These are phyloP conservation scores for Odontomyia ornata DNA, from an alignment of 2,888 invertebrate species.

Conservation along the genomic window DNA sequence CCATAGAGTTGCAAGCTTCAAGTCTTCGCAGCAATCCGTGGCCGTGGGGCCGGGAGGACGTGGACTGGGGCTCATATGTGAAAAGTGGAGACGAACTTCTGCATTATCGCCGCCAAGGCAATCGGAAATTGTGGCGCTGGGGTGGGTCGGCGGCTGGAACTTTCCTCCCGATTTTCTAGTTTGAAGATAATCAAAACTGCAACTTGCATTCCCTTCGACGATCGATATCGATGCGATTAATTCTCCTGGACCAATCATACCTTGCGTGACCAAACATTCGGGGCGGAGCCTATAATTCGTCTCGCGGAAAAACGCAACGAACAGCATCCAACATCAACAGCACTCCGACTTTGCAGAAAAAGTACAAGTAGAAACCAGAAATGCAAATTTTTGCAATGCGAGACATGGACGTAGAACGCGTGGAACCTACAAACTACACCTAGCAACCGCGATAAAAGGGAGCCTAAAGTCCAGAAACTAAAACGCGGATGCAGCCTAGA, in stretches of 20 bases:
- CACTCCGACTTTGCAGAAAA: constrained; percentile 47
- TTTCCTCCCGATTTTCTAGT: constrained; percentile 35
- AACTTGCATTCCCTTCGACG: constrained; percentile 51
- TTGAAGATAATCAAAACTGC: constrained; percentile 50
- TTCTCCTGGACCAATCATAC: constrained; percentile 54
- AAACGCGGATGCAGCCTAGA: constrained; percentile 13
- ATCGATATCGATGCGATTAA: constrained; percentile 52
- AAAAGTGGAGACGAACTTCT: constrained; percentile 30
- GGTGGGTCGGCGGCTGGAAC: background rate
- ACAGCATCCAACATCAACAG: constrained; percentile 28
- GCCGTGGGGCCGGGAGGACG: background rate
- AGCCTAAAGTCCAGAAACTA: constrained; percentile 18
- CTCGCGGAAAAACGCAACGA: constrained; percentile 50
- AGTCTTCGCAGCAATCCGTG: constrained; percentile 20
- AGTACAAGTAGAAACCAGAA: constrained; percentile 49
- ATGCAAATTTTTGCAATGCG: constrained; percentile 51
- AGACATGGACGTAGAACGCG: constrained; percentile 40
- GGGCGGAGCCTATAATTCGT: constrained; percentile 52
- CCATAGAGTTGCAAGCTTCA: constrained; percentile 30
- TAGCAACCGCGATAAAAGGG: constrained; percentile 26
- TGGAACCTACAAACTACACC: constrained; percentile 39
- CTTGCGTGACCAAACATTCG: constrained; percentile 54
- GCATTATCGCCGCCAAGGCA: constrained; percentile 35
- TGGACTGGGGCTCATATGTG: constrained; percentile 28
- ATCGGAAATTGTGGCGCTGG: constrained; percentile 1